A percentile compares a stretch with the other conserved stretches of the same genome.
Conservation (phyloP, 2,888 invertebrate genomes). For the Gastrophysa polygoni region DNA sequence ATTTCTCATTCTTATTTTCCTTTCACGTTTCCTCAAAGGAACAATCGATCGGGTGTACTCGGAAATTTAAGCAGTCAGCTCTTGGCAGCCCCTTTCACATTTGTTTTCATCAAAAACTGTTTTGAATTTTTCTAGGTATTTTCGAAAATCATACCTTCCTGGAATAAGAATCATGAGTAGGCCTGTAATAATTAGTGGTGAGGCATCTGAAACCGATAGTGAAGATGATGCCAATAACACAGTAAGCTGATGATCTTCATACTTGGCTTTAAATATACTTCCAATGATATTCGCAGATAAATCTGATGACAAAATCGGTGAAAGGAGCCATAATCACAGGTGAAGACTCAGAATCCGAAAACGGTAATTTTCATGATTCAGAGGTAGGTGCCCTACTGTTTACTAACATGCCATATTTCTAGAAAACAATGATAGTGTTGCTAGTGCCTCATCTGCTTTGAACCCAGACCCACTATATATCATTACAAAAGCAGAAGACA, state of each 20-base stretch:
- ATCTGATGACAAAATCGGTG: slow-evolving; percentile 38
- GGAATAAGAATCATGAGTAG: slow-evolving; percentile 38
- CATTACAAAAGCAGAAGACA: slow-evolving; percentile 22
- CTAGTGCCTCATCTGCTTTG: slow-evolving; percentile 49
- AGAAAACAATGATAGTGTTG: slow-evolving; percentile 48
- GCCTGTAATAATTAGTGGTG: slow-evolving; percentile 51
- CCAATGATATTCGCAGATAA: slow-evolving; percentile 31
- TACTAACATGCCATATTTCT: slow-evolving; percentile 19
- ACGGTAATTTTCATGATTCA: too few relatives aligned
- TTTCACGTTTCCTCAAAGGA: too few relatives aligned
- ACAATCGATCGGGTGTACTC: too few relatives aligned
- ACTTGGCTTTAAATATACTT: slow-evolving; percentile 10
- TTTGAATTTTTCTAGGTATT: too few relatives aligned
- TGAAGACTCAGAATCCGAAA: slow-evolving; percentile 57
- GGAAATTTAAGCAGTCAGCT: too few relatives aligned
- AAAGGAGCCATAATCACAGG: slow-evolving; percentile 54
- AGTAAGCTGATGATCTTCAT: too few relatives aligned
- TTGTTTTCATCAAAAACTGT: too few relatives aligned
- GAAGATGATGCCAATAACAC: slow-evolving; percentile 48
- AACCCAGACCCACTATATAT: slow-evolving; percentile 27
- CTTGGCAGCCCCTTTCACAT: too few relatives aligned
- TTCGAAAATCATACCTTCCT: too few relatives aligned
- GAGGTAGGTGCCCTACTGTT: too few relatives aligned
- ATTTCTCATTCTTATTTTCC: too few relatives aligned
- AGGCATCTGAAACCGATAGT: slow-evolving; percentile 57